Evolutionary conservation across 2,888 invertebrate species (phyloP).

Genomic region (Lasioglossum marginatum): DNA sequence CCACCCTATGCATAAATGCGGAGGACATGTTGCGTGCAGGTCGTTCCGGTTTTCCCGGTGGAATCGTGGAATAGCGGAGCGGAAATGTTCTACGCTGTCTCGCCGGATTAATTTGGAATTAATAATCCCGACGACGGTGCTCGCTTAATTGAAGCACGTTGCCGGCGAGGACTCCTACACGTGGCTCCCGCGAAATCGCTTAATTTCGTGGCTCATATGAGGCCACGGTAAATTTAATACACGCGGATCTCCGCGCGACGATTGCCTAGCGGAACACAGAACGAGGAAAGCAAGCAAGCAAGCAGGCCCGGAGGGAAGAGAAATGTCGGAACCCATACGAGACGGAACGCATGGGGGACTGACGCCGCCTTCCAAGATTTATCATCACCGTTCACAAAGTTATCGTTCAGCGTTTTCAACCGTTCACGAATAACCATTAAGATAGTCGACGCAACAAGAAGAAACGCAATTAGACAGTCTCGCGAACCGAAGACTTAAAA

Average conservation of each 20-base stretch:
- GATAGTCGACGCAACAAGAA: neutral
- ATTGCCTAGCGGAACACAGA: constrained; percentile 71
- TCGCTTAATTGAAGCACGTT: constrained; percentile 71
- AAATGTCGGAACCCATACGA: constrained; percentile 18
- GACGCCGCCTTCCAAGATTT: constrained; percentile 61
- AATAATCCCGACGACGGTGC: constrained; percentile 62
- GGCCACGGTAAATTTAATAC: constrained; percentile 79
- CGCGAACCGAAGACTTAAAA: neutral
- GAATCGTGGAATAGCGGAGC: constrained; percentile 11
- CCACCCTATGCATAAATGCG: constrained; percentile 23
- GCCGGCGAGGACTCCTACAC: constrained; percentile 32
- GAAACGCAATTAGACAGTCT: constrained; percentile 10
- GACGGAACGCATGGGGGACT: constrained; percentile 37
- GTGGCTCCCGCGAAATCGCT: constrained; percentile 78
- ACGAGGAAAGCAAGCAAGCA: constrained; percentile 36
- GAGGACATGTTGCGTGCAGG: neutral
- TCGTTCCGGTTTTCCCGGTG: constrained; percentile 27
- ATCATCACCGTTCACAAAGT: constrained; percentile 38
- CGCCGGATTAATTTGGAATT: constrained; percentile 70
- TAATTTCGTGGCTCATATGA: constrained; percentile 81
- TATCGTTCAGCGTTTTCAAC: constrained; percentile 26
- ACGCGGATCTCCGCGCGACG: constrained; percentile 69
- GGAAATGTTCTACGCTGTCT: constrained; percentile 61
- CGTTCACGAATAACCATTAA: neutral
- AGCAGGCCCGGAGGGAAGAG: constrained; percentile 6